These are phyloP conservation scores for Cephus pygmeus DNA, from an alignment of 2,888 invertebrate genomes.

Conservation along the genomic window DNA sequence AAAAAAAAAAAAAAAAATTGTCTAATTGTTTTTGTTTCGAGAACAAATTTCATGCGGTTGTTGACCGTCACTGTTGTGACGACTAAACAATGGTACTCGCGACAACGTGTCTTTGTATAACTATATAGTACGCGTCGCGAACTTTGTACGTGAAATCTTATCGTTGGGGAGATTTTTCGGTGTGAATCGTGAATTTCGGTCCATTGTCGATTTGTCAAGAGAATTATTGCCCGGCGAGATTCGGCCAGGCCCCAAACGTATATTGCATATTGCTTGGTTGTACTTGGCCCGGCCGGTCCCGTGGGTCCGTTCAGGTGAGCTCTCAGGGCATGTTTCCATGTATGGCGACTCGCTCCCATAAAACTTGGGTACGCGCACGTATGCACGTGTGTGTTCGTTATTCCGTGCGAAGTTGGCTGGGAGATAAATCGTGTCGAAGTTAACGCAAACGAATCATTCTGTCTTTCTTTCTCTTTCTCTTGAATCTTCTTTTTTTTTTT, in stretches of 20 bases:
- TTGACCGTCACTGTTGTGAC: too few species aligned
- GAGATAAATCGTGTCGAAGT: conserved; percentile 38
- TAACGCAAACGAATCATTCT: conserved; percentile 21
- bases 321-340: conserved; percentile 45
- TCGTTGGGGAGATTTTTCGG: background rate
- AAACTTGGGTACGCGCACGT: conserved; percentile 34
- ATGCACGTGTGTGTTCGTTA: conserved; percentile 9
- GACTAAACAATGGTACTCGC: too few species aligned
- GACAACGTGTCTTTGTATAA: too few species aligned
- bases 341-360: conserved; percentile 54
- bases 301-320: conserved; percentile 21
- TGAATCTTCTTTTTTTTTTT: background rate
- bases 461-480: background rate
- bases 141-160: background rate
- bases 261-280: background rate
- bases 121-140: background rate
- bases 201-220: background rate
- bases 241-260: background rate
- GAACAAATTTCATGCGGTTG: background rate
- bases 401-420: conserved; percentile 29
- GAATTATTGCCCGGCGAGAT: background rate
- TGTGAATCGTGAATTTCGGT: background rate
- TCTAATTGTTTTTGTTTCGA: background rate
- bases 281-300: background rate
- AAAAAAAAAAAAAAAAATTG: background rate